Evolutionary conservation across 2,888 invertebrate genomes (phyloP).

Genomic region (Siphonodentalium dalli): DNA sequence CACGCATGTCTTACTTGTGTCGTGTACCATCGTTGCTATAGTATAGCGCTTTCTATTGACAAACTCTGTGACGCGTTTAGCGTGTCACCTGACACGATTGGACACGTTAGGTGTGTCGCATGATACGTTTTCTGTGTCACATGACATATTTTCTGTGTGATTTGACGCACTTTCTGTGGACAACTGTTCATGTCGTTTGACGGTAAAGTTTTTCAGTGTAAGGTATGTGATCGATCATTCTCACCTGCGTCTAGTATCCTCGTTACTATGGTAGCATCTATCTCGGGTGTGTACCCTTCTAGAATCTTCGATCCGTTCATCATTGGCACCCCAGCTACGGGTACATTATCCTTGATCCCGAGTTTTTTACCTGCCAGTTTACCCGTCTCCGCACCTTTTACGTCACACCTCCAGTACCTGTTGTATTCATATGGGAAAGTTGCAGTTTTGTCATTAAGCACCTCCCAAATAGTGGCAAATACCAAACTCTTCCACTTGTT

Average conservation of each 20-base stretch:
- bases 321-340: constrained; percentile 60
- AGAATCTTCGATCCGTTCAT: constrained; percentile 45
- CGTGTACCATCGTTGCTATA: too few species aligned
- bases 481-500: too few species aligned
- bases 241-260: constrained; percentile 54
- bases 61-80: too few species aligned
- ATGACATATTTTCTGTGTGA: too few species aligned
- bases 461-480: too few species aligned
- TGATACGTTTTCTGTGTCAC: too few species aligned
- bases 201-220: background rate
- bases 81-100: too few species aligned
- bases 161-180: background rate
- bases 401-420: constrained; percentile 55
- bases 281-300: constrained; percentile 53
- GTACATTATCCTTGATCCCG: constrained; percentile 55
- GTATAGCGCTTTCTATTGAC: too few species aligned
- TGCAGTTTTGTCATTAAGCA: too few species aligned
- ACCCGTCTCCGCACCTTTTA: constrained; percentile 44
- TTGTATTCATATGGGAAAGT: too few species aligned
- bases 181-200: background rate
- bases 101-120: too few species aligned
- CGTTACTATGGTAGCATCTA: constrained; percentile 56
- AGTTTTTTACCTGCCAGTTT: constrained; percentile 50
- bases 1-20: too few species aligned
- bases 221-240: background rate